phyloP scores from a whole-genome alignment of 92 coral and sea anemone species.

The Bergia puertoricense region DNA sequence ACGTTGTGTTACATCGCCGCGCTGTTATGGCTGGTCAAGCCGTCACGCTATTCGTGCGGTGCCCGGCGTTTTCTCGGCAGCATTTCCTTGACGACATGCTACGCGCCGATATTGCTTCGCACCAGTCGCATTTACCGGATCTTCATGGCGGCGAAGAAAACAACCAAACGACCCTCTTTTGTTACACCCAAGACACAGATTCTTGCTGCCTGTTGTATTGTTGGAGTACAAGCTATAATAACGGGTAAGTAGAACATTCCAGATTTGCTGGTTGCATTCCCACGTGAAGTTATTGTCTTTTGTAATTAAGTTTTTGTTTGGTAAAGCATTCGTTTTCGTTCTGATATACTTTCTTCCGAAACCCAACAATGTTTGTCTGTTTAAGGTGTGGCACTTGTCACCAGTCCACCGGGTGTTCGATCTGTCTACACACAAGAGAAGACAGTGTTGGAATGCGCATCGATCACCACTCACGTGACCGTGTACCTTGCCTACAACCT shows the following conservation, averaged over 20 bases:
- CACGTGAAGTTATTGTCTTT: too few species aligned
- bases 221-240: constrained; percentile 15
- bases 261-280: too few species aligned
- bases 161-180: constrained; percentile 12
- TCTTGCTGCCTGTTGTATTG: constrained; percentile 3
- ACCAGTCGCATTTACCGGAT: constrained; percentile 34
- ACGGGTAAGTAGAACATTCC: background rate
- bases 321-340: too few species aligned
- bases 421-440: constrained; percentile 55
- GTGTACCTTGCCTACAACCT: constrained; percentile 61
- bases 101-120: constrained; percentile 35
- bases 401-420: constrained; percentile 57
- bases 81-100: constrained; percentile 32
- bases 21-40: constrained; percentile 26
- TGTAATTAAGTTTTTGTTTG: too few species aligned
- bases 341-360: too few species aligned
- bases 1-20: constrained; percentile 31
- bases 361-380: background rate
- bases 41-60: constrained; percentile 17
- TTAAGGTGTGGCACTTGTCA: constrained; percentile 52
- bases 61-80: constrained; percentile 36
- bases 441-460: constrained; percentile 55
- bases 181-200: constrained; percentile 11
- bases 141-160: constrained; percentile 20
- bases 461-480: constrained; percentile 52